Base-by-base conservation (phyloP, 2,888 invertebrate genomes). In the Actias luna region DNA sequence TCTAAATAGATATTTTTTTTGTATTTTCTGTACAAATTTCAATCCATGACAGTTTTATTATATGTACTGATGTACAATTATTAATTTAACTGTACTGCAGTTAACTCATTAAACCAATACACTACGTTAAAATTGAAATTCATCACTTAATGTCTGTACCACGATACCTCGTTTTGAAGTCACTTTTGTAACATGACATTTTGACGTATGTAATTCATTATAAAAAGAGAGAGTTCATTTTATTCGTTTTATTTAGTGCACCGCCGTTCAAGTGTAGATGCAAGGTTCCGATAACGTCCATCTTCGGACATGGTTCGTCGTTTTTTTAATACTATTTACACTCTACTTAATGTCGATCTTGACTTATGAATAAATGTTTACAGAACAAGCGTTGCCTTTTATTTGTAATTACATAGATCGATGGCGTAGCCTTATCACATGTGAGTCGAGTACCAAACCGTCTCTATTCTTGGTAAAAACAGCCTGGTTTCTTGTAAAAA, bases 331-430 rank as follows among this genome's bases (percentile, higher is more conserved):
- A 14, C 25, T 55, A 55, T 55, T 55, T 55, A 29, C 29, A 55
- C 16, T 16, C n/a, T n/a, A 29, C 16, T 55, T 55, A 55, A 55
- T 29, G 29, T 55, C 52, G 61, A 63, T 67, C 66, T 62, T 64
- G 59, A 64, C 68, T 67, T 61, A 63, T 59, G 60, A 69, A 73
- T 70, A 70, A 64, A 52, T 62, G 61, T 33, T 68, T 66, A 63
- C 73, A 72, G 71, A 68, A 46, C 61, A 29, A 29, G n/a, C 55
- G 46, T 50, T 50, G 46, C 25, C 46, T 50, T 50, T 25, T 50
- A 50, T 50, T 50, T 50, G 46, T 50, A 50, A 50, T 50, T 50
- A 50, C 25, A 16, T 50, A 25, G 46, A 25, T 50, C 25, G 25
- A 50, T 25, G 46, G 22, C 7, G 12, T 50, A 12, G 25, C 22